Conservation (phyloP, 2,888 invertebrate species). For the Calliphora vomitoria region DNA sequence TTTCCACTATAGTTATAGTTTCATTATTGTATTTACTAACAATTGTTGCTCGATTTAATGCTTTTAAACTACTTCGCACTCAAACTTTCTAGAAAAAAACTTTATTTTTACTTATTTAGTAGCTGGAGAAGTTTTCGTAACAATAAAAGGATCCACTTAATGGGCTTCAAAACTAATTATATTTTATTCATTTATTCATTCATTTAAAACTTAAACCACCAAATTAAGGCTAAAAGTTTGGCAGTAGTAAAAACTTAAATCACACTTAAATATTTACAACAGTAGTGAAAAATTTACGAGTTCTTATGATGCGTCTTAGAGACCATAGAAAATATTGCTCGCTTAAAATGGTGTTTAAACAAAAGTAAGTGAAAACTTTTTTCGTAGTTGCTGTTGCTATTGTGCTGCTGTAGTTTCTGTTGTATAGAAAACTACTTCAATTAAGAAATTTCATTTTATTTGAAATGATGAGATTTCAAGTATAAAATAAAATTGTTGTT, state of each 20-base stretch:
- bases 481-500: slow-evolving; percentile 54
- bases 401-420: not conserved
- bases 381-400: not conserved
- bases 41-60: slow-evolving; percentile 34
- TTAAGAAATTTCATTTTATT: slow-evolving; percentile 67
- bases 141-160: slow-evolving; percentile 50
- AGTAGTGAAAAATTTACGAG: not conserved
- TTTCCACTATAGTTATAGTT: not conserved
- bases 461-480: slow-evolving; percentile 69
- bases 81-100: slow-evolving; percentile 13
- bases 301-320: slow-evolving; percentile 10
- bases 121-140: not conserved
- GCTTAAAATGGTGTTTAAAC: not conserved
- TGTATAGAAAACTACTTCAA: slow-evolving; percentile 63
- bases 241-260: slow-evolving; percentile 23
- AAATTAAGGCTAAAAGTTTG: slow-evolving; percentile 56
- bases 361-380: slow-evolving; percentile 43
- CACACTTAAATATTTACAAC: slow-evolving; percentile 46
- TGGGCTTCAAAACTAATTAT: slow-evolving; percentile 58
- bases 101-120: slow-evolving; percentile 15
- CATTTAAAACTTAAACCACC: slow-evolving; percentile 51
- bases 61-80: not conserved
- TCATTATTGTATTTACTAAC: not conserved
- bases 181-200: slow-evolving; percentile 62
- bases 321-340: not conserved